Evolutionary conservation across 2,797 vertebrate genomes (phyloP), one percentile per base, ranked within the genome.

Genomic region (Pempheris klunzingeri): DNA sequence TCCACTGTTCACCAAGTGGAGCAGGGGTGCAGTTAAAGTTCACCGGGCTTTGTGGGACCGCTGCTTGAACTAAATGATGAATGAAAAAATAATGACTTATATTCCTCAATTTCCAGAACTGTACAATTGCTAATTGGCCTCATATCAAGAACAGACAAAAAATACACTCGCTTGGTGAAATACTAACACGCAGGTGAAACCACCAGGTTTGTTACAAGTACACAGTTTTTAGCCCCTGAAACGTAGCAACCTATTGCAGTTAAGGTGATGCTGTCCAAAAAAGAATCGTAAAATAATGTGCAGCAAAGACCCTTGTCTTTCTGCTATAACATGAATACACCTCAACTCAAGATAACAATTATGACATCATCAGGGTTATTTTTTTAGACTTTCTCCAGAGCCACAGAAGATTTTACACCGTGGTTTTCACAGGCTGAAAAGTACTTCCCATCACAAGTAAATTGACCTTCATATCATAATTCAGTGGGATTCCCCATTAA

Each of bases 261-360:
- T 14, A 4, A 2, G 2, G 13, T 15, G 1, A 2, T 0, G 0
- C 32, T 36, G 24, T 3, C 38, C 34, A 7, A 9, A 53, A 17
- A 57, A 7, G 11, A 53, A 6, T 32, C 9, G 8, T 17, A 30
- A 38, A 53, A 11, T 9, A 36, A 38, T 10, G 11, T 34, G 3
- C 22, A 18, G 14, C 5, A 4, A 9, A 52, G 22, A 10, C 3
- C 18, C 5, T 30, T 52, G 3, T 18, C 26, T 50, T 34, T 32
- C 15, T 4, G 2, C 14, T 34, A 7, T 38, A 36, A 18, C 18
- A 13, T 58, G 34, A 60, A 50, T 50, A 28, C 0, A 2, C 32
- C 18, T n/a, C 1, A 52, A 41, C 13, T 47, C 2, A 9, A 20
- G 10, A n/a, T 65, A 24, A 22, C 18, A 43, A 6, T 46, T 8